These are phyloP conservation scores for Lycocorax pyrrhopterus DNA, from an alignment of 2,113 vertebrate genomes.

Conservation along the genomic window DNA sequence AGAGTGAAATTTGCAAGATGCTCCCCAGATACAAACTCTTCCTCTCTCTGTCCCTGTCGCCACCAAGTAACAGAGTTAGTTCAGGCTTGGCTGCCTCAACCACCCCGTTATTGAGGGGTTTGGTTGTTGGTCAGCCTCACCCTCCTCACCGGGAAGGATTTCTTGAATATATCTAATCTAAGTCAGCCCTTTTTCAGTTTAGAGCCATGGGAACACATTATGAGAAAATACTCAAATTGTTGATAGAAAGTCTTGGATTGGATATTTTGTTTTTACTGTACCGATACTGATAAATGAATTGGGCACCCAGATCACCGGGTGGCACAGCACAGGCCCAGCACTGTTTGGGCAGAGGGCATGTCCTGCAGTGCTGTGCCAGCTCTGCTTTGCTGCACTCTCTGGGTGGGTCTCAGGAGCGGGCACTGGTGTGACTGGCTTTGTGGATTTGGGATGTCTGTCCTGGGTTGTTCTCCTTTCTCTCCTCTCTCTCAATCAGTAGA, in stretches of 20 bases:
- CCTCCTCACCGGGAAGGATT: neutral
- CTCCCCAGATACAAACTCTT: neutral
- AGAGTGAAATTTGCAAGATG: neutral
- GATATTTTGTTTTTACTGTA: neutral
- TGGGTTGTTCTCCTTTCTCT: neutral
- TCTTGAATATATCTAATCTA: no score
- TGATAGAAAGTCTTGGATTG: no score
- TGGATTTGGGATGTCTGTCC: fast-evolving
- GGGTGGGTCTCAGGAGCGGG: neutral
- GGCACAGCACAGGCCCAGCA: neutral
- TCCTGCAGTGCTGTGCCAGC: neutral
- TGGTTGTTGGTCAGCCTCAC: neutral
- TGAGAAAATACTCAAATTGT: neutral
- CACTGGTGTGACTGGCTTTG: neutral
- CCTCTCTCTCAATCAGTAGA: neutral
- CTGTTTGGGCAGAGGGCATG: neutral
- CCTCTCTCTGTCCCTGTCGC: neutral
- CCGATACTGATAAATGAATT: fast-evolving
- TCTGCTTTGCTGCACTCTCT: fast-evolving
- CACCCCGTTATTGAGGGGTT: neutral
- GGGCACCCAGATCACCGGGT: neutral
- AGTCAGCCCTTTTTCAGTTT: neutral
- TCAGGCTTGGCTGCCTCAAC: neutral
- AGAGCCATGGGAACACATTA: neutral
- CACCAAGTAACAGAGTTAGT: neutral